A percentile compares a stretch with the other conserved stretches of the same genome.
Evolutionary conservation across 2,797 vertebrate species (phyloP).

Genomic region (Erithacus rubecula): DNA sequence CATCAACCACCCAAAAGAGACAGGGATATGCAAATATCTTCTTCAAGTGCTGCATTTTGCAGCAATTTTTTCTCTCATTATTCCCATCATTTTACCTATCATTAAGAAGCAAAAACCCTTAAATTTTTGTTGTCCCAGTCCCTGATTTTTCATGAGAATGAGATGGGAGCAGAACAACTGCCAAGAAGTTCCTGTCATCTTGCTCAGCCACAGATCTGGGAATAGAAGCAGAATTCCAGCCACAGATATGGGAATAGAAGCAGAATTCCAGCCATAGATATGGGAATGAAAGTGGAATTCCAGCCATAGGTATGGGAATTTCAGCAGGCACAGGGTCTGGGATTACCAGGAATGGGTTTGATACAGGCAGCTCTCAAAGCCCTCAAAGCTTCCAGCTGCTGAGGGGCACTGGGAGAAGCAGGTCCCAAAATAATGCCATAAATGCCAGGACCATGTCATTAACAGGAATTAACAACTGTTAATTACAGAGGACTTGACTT

Average conservation of each 20-base stretch:
- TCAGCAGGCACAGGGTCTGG: neutral
- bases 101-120: neutral
- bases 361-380: neutral
- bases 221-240: neutral
- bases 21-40: neutral
- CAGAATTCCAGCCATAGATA: rapidly evolving
- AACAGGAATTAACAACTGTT: neutral
- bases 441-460: rapidly evolving
- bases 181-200: neutral
- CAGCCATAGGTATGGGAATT: neutral
- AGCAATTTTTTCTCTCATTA: neutral
- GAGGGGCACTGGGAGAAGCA: neutral
- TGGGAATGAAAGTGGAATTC: neutral
- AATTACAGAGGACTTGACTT: neutral
- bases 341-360: neutral
- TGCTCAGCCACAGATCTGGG: neutral
- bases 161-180: neutral
- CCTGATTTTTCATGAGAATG: neutral
- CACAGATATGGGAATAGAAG: rapidly evolving
- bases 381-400: neutral
- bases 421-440: neutral
- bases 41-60: neutral
- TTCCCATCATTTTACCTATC: neutral
- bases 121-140: neutral
- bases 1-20: neutral